Evolutionary conservation across 2,113 vertebrate genomes (phyloP), one percentile per base, ranked within the genome.

Genomic region (Meleagris gallopavo): DNA sequence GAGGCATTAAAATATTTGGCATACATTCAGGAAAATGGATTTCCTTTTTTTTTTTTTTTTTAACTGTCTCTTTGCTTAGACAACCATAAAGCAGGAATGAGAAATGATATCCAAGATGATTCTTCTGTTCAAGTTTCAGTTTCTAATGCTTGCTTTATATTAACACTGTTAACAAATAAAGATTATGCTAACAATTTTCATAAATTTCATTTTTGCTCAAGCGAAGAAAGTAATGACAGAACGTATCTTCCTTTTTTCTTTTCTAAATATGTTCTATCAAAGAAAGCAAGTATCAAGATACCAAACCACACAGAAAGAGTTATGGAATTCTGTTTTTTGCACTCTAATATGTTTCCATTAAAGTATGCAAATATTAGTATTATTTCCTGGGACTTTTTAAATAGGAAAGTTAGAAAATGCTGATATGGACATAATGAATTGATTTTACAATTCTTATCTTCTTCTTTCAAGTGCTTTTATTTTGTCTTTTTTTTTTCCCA

Each of bases 381-480:
- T 27, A 62, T 79, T 95, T 88, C 89, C 54, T 54, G 36, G 4
- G 45, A 41, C 29, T 34, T 94, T 60, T 71, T 54, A 36, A 91
- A 79, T 10, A 34, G 27, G 65, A 83, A 70, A 89, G 18, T 61
- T 66, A 50, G 16, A 45, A 93, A 87, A 79, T 45, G 5, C 57
- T 90, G 54, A 86, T 92, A 87, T 7, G n/a, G 40, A 54, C 11
- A 13, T 19, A 70, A 52, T 69, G 58, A 89, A 73, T 55, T 82
- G 79, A 89, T 96, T 95, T 90, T 96, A 89, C 32, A 89, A 95
- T 52, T 90, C 67, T 70, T 93, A 75, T 19, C 65, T 73, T 6
- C 90, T 91, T 88, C 55, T 83, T 97, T 90, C 94, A 94, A 87
- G 73, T 38, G 13, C 32, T 91, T 91, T 94, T 90, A 90, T 86